Base-by-base conservation (phyloP, 2,888 invertebrate species). In the Gibbula magus region DNA sequence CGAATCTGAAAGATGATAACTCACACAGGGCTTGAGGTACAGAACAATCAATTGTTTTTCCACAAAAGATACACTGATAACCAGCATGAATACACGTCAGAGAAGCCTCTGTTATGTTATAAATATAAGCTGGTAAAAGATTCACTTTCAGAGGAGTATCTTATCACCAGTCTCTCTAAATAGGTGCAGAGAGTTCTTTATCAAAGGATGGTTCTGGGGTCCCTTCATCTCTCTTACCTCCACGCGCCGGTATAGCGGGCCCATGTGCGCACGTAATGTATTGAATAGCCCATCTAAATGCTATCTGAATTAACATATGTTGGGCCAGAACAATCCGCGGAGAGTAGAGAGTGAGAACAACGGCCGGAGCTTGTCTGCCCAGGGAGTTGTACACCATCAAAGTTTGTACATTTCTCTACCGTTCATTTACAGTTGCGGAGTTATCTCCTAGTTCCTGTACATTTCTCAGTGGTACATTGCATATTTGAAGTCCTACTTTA, bases 291-390 rank as follows among this genome's bases (percentile, higher is more conserved):
- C 25, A 29, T 61, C 25, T 20, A 61, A 61, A 61, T 61, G 61
- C 25, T 61, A 61, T 22, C 25, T 29, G 61, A 61, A 61, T 61
- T 61, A 61, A 61, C 61, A 61, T 61, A 61, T 29, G 61, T 61
- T 18, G 61, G 22, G 29, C 25, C 61, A 61, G 61, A 22, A 29
- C 29, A 61, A 61, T 61, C 61, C 56, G 18, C 61, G 13, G 22
- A 10, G 22, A 29, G 25, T 13, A 29, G 25, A 45, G 45, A 45
- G 45, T 45, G 45, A 45, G 45, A 45, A 45, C 45, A 45, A 45
- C 45, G 45, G 45, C 13, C 13, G 45, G 45, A 45, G 45, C 45
- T 45, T 45, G 45, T 45, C 45, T 61, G 25, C n/a, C 16, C 56
- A 18, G 2, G 61, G 25, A 61, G 61, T 25, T 22, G 61, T 29